Percentiles rank a stretch among this genome's conserved stretches.
These are phyloP conservation scores for Folsomia manolachei DNA, from an alignment of 2,888 invertebrate species.

Conservation along the genomic window DNA sequence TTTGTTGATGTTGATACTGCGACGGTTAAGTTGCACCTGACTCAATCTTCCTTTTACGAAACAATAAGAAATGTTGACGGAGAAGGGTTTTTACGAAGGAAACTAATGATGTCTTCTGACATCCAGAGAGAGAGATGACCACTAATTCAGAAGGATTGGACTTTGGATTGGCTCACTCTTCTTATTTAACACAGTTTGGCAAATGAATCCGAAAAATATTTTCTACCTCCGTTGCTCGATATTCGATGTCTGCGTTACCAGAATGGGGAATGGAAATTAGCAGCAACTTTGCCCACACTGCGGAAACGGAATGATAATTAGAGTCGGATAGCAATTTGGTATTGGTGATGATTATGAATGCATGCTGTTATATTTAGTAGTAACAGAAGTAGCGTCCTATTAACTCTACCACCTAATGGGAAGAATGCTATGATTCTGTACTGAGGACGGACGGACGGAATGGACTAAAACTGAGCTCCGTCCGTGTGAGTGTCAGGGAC, in stretches of 20 bases:
- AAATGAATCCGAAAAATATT: not conserved
- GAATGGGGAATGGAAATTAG: too few relatives aligned
- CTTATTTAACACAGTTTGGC: not conserved
- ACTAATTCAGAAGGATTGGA: not conserved
- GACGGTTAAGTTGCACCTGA: not conserved
- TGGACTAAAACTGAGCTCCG: not conserved
- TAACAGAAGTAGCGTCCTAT: too few relatives aligned
- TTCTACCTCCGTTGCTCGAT: not conserved
- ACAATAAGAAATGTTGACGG: not conserved
- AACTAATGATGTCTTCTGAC: not conserved
- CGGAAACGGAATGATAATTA: not conserved
- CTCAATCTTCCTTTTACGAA: not conserved
- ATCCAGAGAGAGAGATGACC: not conserved
- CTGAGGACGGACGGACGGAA: too few relatives aligned
- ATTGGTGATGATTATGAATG: not conserved
- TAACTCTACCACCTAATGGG: too few relatives aligned
- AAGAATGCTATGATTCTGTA: too few relatives aligned
- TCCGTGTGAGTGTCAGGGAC: not conserved
- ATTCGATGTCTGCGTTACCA: too few relatives aligned
- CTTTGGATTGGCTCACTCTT: not conserved
- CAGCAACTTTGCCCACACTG: too few relatives aligned
- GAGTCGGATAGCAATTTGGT: not conserved
- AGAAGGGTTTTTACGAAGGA: constrained; percentile 1
- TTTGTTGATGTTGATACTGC: not conserved
- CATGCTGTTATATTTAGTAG: not conserved